Percentiles rank a stretch among this genome's conserved stretches.
phyloP scores from a whole-genome alignment of 1,140 invertebrate species.

The Drosophila trapezifrons region DNA sequence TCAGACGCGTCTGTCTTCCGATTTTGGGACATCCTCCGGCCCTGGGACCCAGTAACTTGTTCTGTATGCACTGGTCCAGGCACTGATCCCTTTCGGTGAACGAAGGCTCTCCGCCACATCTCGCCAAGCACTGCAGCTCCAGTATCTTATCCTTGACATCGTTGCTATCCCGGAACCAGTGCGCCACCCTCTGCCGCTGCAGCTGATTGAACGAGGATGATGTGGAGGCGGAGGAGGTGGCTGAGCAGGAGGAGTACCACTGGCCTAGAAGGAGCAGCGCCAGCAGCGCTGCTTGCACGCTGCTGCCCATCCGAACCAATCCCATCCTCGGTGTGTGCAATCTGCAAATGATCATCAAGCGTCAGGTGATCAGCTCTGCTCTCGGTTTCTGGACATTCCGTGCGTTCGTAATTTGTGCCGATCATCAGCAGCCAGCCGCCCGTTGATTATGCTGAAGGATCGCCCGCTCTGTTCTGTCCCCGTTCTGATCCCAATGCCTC shows the following conservation, averaged over 20 bases:
- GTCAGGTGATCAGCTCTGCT: slow-evolving; percentile 55
- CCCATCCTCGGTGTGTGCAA: slow-evolving; percentile 39
- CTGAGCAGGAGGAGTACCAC: slow-evolving; percentile 10
- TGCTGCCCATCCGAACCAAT: slow-evolving; percentile 16
- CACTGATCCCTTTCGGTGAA: slow-evolving; percentile 43
- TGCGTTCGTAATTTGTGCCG: slow-evolving; percentile 73
- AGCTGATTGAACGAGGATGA: slow-evolving; percentile 28
- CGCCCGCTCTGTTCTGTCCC: slow-evolving; percentile 22
- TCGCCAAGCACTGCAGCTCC: slow-evolving; percentile 75
- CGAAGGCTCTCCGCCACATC: slow-evolving; percentile 41
- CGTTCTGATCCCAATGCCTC: slow-evolving; percentile 9
- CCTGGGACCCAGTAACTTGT: slow-evolving; percentile 60
- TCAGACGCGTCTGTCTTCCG: slow-evolving; percentile 53
- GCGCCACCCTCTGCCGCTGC: slow-evolving; percentile 56
- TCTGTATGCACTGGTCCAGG: slow-evolving; percentile 58
- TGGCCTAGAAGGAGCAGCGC: slow-evolving; percentile 47
- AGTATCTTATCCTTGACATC: slow-evolving; percentile 80
- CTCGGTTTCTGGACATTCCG: slow-evolving; percentile 59
- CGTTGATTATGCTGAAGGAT: slow-evolving; percentile 77
- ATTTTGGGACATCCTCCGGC: slow-evolving; percentile 64
- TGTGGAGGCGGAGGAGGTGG: background rate
- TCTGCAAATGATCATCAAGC: slow-evolving; percentile 66
- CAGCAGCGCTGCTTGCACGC: slow-evolving; percentile 54
- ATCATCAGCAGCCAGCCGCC: slow-evolving; percentile 53
- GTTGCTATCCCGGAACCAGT: slow-evolving; percentile 63